Evolutionary conservation across 1,140 invertebrate genomes (phyloP), one percentile per base, ranked within the genome.

Genomic region (Eriocheir sinensis): DNA sequence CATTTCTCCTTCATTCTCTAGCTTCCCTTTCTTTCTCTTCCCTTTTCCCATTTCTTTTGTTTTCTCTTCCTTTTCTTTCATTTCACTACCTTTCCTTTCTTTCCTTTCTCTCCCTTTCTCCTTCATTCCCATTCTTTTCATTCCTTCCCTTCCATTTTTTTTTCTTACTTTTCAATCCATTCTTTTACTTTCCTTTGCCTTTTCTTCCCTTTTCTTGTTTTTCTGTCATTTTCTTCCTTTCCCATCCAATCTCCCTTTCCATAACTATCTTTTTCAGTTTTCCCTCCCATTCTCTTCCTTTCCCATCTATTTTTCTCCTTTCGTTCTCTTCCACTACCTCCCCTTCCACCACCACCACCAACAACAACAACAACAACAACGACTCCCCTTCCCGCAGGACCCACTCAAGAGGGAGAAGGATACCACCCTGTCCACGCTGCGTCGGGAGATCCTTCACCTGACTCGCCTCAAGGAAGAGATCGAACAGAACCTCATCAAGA

Each of bases 401-500:
- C 21, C 48, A 53, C 48, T 17, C 2, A 81, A 86, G n/a, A 2
- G 38, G 34, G 83, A 36, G 17, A 27, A 88, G 86, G 38, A 27
- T 8, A 88, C 83, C 38, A 27, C 44, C 17, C 44, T 41, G 17
- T 53, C 48, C 2, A 88, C 86, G 12, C 21, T 88, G 30, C 36
- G 86, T 36, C 40, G 36, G 21, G 86, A 88, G 38, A 44, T 88
- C 40, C 40, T 44, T n/a, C 86, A 44, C 1, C 27, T 88, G 17
- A 88, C 86, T 0, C 40, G 44, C 21, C 36, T 88, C 2, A 88
- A 88, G 40, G 86, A 88, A 2, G 86, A 88, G 17, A 88, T 88
- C 3, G 86, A 88, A 27, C 38, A 88, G 41, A 88, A 88, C 36
- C 40, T 88, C 30, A 12, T 88, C 36, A 88, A 40, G 36, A 44